Evolutionary conservation across 2,888 invertebrate genomes (phyloP), one percentile per base, ranked within the genome.

Genomic region (Trachelus tabidus): DNA sequence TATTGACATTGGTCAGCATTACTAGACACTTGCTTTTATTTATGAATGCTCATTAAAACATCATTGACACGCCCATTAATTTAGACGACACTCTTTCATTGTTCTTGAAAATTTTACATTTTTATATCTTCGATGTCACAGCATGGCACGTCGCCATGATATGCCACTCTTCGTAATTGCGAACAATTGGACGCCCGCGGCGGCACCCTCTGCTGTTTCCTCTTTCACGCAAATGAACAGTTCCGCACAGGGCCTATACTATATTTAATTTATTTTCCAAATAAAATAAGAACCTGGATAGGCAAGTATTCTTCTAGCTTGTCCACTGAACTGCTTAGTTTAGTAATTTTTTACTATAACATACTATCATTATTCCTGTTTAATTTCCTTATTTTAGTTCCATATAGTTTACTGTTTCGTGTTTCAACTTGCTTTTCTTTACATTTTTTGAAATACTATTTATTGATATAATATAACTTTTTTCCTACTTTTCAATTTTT

Each of bases 141-240:
- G 33, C 69, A n/a, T 69, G 30, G n/a, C 37, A 40, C 37, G 15
- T 40, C 12, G 37, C 37, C 4, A 15, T 4, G 4, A 15, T 40
- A 40, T 12, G 37, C 37, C 15, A 69, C 69, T 69, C 33, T 69
- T 69, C 33, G 81, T 85, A 85, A 85, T 85, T 85, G 81, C 85
- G 69, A 80, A 85, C 83, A 85, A 85, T 85, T 81, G 83, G 76
- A 68, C 4, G 77, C 79, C 78, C 79, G 80, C 81, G 69, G 78
- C 79, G 73, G 33, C 37, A 37, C 12, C 12, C 35, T 37, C 35
- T 12, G 12, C 35, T 37, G 31, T 33, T 30, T 11, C 33, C 82
- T 81, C 80, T 81, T 75, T 76, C 80, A 75, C 73, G 79, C 76
- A 77, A 77, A 79, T 79, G 77, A 77, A 78, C 77, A 30, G 77